Evolutionary conservation across 2,797 vertebrate species (phyloP).

Genomic region (Gila robusta): DNA sequence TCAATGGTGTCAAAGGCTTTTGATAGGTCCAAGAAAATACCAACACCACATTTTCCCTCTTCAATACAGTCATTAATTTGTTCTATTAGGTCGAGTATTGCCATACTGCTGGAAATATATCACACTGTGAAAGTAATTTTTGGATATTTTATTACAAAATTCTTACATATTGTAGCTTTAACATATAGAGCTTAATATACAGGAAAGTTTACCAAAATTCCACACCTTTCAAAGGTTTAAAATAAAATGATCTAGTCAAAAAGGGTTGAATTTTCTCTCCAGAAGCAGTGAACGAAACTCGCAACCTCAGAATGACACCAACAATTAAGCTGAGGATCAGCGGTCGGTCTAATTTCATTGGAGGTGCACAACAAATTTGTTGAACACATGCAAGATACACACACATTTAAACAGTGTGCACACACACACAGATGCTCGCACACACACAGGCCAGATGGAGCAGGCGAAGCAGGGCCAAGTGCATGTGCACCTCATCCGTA

Average conservation of each 20-base stretch:
- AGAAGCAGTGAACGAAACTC: neutral
- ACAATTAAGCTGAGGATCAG: slow-evolving; percentile 40
- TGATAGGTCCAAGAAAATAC: too few species aligned
- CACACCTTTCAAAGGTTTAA: neutral
- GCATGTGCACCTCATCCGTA: slow-evolving; percentile 53
- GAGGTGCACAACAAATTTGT: slow-evolving; percentile 42
- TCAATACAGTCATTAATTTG: too few species aligned
- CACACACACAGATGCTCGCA: slow-evolving; percentile 57
- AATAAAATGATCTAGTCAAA: neutral
- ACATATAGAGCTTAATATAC: neutral
- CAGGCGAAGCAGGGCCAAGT: slow-evolving; percentile 56
- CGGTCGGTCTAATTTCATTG: slow-evolving; percentile 41
- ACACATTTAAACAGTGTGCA: slow-evolving; percentile 29
- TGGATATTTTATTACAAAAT: too few species aligned
- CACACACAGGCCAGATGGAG: slow-evolving; percentile 63
- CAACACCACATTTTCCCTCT: too few species aligned
- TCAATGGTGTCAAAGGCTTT: too few species aligned
- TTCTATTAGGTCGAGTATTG: too few species aligned
- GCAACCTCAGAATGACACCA: slow-evolving; percentile 6
- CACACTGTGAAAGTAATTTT: too few species aligned
- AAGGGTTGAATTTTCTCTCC: neutral
- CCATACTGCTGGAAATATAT: too few species aligned
- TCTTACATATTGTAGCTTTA: too few species aligned
- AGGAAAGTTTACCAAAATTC: neutral
- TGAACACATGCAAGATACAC: slow-evolving; percentile 45